These are phyloP conservation scores for Caenorhabditis latens DNA, from an alignment of 1,140 invertebrate genomes.

Conservation along the genomic window DNA sequence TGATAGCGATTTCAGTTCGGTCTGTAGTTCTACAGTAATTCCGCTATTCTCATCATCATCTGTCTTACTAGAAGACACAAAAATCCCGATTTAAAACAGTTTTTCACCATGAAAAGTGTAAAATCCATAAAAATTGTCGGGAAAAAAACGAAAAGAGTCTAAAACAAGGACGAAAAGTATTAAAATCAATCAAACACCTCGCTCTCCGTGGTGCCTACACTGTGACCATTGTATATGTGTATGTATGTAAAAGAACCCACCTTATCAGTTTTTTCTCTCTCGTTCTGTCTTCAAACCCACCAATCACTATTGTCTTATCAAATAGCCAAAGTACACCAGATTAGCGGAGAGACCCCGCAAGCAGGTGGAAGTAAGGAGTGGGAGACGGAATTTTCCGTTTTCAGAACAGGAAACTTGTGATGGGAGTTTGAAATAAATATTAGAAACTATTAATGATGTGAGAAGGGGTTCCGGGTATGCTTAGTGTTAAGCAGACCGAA, in stretches of 20 bases:
- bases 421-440: background rate
- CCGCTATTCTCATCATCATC: no score
- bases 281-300: background rate
- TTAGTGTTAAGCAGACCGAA: no score
- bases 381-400: slow-evolving; percentile 22
- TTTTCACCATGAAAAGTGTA: background rate
- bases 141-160: background rate
- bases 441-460: background rate
- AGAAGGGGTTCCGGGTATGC: background rate
- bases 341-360: background rate
- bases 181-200: slow-evolving; percentile 25
- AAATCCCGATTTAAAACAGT: background rate
- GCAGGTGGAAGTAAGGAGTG: no score
- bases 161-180: background rate
- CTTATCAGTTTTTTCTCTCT: no score
- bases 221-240: background rate
- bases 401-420: slow-evolving; percentile 27
- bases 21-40: no score
- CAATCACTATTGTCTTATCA: slow-evolving; percentile 21
- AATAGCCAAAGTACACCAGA: slow-evolving; percentile 38
- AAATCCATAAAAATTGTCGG: background rate
- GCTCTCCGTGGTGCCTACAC: background rate
- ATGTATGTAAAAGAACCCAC: no score
- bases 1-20: no score
- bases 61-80: no score